phyloP scores from a whole-genome alignment of 2,888 invertebrate species.

The Julus scandinavius region DNA sequence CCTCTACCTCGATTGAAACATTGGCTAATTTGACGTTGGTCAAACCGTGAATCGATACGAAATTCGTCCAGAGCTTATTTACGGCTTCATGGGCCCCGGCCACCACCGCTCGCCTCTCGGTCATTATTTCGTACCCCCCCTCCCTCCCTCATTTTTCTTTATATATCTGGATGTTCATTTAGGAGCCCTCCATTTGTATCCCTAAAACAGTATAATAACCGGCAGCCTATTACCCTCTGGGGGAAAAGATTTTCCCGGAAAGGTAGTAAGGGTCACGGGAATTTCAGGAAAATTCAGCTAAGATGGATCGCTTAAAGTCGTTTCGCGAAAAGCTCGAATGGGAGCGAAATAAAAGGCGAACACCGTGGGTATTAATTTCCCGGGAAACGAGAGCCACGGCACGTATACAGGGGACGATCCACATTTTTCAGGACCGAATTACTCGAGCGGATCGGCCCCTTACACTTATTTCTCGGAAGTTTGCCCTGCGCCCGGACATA shows the following conservation, averaged over 20 bases:
- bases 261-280: constrained; percentile 34
- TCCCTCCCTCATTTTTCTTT: background rate
- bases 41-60: too few species aligned
- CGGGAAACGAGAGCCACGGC: background rate
- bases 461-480: background rate
- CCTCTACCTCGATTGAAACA: too few species aligned
- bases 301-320: constrained; percentile 38
- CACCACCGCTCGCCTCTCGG: background rate
- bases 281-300: constrained; percentile 39
- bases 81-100: background rate
- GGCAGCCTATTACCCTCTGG: constrained; percentile 16
- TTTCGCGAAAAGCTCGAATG: background rate
- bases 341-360: background rate
- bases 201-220: constrained; percentile 35
- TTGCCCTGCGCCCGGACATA: background rate
- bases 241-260: constrained; percentile 33
- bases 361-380: constrained; percentile 22
- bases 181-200: constrained; percentile 22
- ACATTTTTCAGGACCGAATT: constrained; percentile 12
- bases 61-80: background rate
- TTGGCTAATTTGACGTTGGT: background rate
- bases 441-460: background rate
- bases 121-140: constrained; percentile 5
- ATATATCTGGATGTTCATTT: background rate
- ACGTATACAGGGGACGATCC: constrained; percentile 20